A percentile compares a stretch with the other conserved stretches of the same genome.
Evolutionary conservation across 1,140 invertebrate species (phyloP).

Genomic region (Drosophila saltans): DNA sequence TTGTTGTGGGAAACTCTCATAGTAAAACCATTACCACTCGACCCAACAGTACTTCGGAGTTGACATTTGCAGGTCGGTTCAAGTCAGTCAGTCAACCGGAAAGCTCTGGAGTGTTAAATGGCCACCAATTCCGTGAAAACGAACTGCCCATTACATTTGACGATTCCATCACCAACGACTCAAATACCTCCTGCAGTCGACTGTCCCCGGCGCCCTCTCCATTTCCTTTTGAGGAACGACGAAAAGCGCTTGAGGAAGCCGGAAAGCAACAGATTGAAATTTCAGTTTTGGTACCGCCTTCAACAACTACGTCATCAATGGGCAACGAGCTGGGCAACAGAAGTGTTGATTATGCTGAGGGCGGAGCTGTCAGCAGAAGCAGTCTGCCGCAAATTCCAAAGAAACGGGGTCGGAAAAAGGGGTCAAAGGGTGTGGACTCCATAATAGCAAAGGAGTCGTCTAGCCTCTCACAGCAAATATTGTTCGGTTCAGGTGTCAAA

Average conservation of each 20-base stretch:
- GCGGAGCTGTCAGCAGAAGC: not conserved
- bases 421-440: conserved; percentile 86
- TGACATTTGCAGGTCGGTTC: conserved; percentile 77
- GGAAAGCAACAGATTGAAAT: conserved; percentile 24
- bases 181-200: conserved; percentile 63
- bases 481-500: conserved; percentile 85
- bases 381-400: conserved; percentile 66
- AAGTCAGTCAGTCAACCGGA: conserved; percentile 41
- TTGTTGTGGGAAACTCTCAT: conserved; percentile 36
- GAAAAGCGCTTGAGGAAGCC: conserved; percentile 35
- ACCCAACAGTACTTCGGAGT: conserved; percentile 46
- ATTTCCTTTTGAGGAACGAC: conserved; percentile 35
- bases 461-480: conserved; percentile 71
- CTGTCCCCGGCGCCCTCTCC: conserved; percentile 40
- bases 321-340: not conserved
- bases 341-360: conserved; percentile 10
- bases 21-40: conserved; percentile 17
- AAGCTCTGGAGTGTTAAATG: conserved; percentile 15
- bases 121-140: conserved; percentile 25
- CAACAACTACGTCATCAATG: conserved; percentile 5
- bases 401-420: conserved; percentile 88
- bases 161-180: conserved; percentile 49
- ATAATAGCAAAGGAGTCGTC: conserved; percentile 72
- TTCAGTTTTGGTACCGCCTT: conserved; percentile 3
- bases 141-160: conserved; percentile 36